Evolutionary conservation across 2,797 vertebrate species (phyloP), one percentile per base, ranked within the genome.

Genomic region (Thaleichthys pacificus): DNA sequence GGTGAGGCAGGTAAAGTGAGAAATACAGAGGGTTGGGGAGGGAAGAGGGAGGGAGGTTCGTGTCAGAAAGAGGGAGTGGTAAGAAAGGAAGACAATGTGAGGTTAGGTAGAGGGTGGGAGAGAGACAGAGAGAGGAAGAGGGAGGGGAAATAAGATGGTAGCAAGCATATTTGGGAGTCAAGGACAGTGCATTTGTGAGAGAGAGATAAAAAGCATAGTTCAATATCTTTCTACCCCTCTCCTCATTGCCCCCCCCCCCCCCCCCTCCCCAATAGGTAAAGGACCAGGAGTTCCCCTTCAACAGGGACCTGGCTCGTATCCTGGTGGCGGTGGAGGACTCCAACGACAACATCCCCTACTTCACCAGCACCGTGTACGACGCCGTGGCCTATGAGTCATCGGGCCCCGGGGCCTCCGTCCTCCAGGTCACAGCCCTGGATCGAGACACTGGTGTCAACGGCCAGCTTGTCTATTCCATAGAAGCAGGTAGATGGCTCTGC

Each of bases 281-380:
- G 77, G 98, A 99, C 87, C 97, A 99, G 69, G 97, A 99, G 84
- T 96, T 98, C 75, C 96, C 97, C 14, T 97, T 98, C 60, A 96
- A 97, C 85, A 95, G 97, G 65, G 97, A 96, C 92, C 94, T 96
- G 68, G 95, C 96, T 28, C 93, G 95, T 51, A 85, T 99, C 54
- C 62, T 96, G 51, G 76, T 99, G 66, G 94, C 93, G 0, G 95
- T 99, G 79, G 96, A 96, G 1, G 97, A 99, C 87, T 93, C 93
- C 0, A 99, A 99, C 12, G 97, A 99, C 81, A 98, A 99, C 0
- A 91, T 95, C 0, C 98, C 98, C 0, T 96, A 95, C 92, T 99
- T 99, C 90, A 98, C 96, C 68, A 95, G 91, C 74, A 91, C 95
- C 2, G 86, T 94, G 26, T 97, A 98, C 0, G 93, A 96, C 26